Base-by-base conservation (phyloP, 2,113 vertebrate species). In the Onychostoma macrolepis region DNA sequence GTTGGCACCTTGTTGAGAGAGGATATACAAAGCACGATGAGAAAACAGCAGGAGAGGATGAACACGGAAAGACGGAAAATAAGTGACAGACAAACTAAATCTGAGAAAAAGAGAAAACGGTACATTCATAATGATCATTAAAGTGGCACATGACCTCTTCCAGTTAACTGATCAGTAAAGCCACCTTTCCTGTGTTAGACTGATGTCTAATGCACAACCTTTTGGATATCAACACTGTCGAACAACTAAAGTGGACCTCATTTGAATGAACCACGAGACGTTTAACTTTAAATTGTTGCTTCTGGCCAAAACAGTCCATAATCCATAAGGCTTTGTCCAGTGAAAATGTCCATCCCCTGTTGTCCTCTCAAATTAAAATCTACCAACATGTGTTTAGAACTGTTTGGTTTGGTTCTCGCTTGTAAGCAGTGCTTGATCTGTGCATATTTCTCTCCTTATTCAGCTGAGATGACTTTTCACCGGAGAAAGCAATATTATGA, bases 1-100 rank as follows among this genome's bases (percentile, higher is more conserved):
- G 94, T 96, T 97, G 75, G 96, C 95, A 75, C 98, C 98, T 99
- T 74, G 83, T 56, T n/a, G 24, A 41, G 26, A 43, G 43, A 12
- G 67, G 48, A 84, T 72, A 84, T 15, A 74, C 53, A 74, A 33
- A 83, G 10, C 45, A 92, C 0, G 10, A 12, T 76, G 38, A 74
- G 61, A 61, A 78, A 61, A 53, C 63, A 19, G 69, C 6, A 43
- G 30, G 45, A 33, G 65, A 11, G 38, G 53, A 33, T 10, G 41
- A 48, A n/a, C 9, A 13, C 11, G 28, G 76, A 4, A 5, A 21
- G 77, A 85, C 28, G 76, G 78, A 19, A 26, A 21, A 24, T 24
- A 8, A 41, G 43, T 26, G 36, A 38, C 24, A 41, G 45, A 28
- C 19, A 48, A 74, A 74, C 19, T 7, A 45, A 26, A 75, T 45